These are phyloP conservation scores for Crocidura indochinensis DNA, from an alignment of 2,797 vertebrate species.

Conservation along the genomic window DNA sequence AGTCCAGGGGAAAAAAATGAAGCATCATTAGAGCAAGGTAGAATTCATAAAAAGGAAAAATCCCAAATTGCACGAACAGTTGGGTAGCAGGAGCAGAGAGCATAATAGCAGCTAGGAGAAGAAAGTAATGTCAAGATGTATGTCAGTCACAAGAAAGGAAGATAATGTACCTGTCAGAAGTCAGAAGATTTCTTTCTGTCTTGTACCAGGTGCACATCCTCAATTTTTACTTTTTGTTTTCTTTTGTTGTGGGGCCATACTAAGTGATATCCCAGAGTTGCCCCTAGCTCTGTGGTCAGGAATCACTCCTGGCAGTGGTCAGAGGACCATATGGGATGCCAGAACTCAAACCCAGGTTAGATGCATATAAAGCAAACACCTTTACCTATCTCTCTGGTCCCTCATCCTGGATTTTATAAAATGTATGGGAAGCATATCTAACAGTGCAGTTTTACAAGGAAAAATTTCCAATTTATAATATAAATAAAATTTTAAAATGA, in stretches of 20 bases:
- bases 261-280: no score
- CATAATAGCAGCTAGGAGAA: background rate
- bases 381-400: no score
- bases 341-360: no score
- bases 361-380: no score
- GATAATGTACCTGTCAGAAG: background rate
- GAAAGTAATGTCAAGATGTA: background rate
- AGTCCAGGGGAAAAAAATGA: background rate
- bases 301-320: no score
- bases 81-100: background rate
- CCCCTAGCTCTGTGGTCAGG: no score
- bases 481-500: constrained; percentile 1
- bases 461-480: background rate
- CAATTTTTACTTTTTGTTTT: background rate
- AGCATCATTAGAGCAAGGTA: background rate
- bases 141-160: background rate
- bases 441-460: background rate
- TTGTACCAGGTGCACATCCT: background rate
- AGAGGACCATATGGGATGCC: no score
- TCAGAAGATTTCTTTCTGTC: background rate
- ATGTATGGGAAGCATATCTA: background rate
- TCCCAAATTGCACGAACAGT: background rate
- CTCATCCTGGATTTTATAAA: background rate
- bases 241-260: no score
- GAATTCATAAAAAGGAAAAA: background rate